Evolutionary conservation across 2,113 vertebrate genomes (phyloP).

Genomic region (Nymphicus hollandicus): DNA sequence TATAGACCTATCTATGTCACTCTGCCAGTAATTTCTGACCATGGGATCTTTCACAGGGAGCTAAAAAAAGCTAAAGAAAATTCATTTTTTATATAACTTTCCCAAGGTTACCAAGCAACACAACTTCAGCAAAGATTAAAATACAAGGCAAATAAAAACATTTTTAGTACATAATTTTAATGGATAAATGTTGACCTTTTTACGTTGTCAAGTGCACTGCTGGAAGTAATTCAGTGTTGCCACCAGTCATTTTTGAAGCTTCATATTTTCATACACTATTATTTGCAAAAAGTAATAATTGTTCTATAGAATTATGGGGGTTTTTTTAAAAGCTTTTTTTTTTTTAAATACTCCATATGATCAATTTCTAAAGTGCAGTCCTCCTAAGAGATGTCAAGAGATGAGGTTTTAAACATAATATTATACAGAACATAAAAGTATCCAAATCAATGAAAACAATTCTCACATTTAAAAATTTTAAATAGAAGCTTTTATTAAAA

Average conservation of each 20-base stretch:
- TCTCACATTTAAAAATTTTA: not conserved
- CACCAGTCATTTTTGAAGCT: not conserved
- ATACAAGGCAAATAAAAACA: not conserved
- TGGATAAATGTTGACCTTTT: not conserved
- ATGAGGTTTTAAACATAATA: not conserved
- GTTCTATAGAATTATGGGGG: fast-evolving
- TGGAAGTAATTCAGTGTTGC: not conserved
- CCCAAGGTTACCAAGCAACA: not conserved
- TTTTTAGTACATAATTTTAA: not conserved
- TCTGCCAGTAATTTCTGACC: not conserved
- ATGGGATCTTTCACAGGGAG: not conserved
- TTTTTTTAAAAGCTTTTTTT: not conserved
- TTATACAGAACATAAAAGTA: not conserved
- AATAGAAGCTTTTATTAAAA: not conserved
- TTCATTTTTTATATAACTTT: not conserved
- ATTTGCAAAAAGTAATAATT: not conserved
- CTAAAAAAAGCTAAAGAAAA: not conserved
- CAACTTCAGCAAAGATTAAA: not conserved
- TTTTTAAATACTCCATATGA: not conserved
- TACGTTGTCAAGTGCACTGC: not conserved
- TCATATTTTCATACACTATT: not conserved
- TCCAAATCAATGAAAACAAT: not conserved
- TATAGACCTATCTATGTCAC: not conserved
- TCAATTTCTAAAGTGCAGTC: not conserved
- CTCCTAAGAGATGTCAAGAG: not conserved